Evolutionary conservation across 1,140 invertebrate species (phyloP).

Genomic region (Zaprionus ghesquierei): DNA sequence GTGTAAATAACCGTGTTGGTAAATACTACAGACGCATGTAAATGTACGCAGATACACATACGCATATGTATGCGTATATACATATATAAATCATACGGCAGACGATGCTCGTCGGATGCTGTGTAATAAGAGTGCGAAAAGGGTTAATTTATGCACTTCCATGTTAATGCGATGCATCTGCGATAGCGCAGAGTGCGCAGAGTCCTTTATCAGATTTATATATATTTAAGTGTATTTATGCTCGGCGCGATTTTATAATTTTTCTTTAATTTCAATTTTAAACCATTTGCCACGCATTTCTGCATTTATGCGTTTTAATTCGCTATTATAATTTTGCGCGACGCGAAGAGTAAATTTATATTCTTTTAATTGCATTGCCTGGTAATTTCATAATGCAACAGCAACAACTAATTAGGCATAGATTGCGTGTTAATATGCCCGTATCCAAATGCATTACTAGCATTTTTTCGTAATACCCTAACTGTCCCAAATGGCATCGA

Average conservation of each 20-base stretch:
- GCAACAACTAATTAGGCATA: slow-evolving; percentile 40
- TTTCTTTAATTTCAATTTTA: slow-evolving; percentile 71
- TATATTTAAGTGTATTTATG: slow-evolving; percentile 62
- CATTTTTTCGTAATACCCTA: neutral
- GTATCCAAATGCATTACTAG: neutral
- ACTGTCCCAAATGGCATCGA: neutral
- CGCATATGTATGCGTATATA: neutral
- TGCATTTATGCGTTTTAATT: slow-evolving; percentile 35
- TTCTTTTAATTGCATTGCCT: slow-evolving; percentile 72
- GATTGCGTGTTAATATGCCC: slow-evolving; percentile 50
- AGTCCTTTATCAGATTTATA: slow-evolving; percentile 70
- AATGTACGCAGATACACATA: neutral
- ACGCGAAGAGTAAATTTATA: slow-evolving; percentile 57
- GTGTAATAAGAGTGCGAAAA: slow-evolving; percentile 62
- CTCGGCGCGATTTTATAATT: slow-evolving; percentile 54
- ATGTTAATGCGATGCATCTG: slow-evolving; percentile 74
- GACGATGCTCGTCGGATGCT: neutral
- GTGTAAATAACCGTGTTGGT: slow-evolving; percentile 31
- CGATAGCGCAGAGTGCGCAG: slow-evolving; percentile 5
- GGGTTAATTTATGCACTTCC: slow-evolving; percentile 73
- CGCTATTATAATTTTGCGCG: slow-evolving; percentile 60
- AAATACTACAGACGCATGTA: neutral
- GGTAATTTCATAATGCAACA: slow-evolving; percentile 67
- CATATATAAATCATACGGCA: neutral
- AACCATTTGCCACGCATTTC: slow-evolving; percentile 62